Conservation (phyloP, 2,797 vertebrate species). For the Salarias fasciatus region DNA sequence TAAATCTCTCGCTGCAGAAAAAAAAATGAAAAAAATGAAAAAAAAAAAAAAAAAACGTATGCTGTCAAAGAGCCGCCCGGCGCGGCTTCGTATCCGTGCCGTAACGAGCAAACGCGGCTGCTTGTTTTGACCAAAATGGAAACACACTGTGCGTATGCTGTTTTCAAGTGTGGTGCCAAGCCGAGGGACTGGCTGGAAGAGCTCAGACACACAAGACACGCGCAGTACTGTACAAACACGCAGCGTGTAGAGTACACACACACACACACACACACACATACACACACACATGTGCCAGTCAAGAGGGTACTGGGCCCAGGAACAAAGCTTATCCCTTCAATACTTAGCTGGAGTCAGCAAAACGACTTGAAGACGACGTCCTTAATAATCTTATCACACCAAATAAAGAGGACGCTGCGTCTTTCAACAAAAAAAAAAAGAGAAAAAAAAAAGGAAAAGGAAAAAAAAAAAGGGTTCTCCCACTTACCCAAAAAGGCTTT, state of each 20-base stretch:
- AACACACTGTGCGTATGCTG: constrained; percentile 91
- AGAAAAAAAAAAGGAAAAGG: constrained; percentile 64
- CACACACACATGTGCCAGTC: constrained; percentile 71
- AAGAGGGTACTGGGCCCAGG: constrained; percentile 87
- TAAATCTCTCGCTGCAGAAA: constrained; percentile 66
- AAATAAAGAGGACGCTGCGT: constrained; percentile 95
- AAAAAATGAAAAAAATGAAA: too few relatives aligned
- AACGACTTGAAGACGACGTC: constrained; percentile 93
- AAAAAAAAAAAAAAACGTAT: constrained; percentile 17
- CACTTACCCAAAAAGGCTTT: constrained; percentile 99
- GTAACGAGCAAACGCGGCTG: constrained; percentile 86
- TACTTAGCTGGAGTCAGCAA: constrained; percentile 94
- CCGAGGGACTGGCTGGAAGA: constrained; percentile 90
- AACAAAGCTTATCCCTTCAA: constrained; percentile 91
- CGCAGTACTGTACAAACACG: constrained; percentile 62
- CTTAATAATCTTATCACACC: constrained; percentile 93
- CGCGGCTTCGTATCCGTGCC: constrained; percentile 85
- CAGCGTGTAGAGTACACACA: constrained; percentile 62
- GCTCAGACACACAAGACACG: constrained; percentile 81
- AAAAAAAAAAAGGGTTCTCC: constrained; percentile 92
- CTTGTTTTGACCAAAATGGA: constrained; percentile 90
- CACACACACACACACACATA: constrained; percentile 26
- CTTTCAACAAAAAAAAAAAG: constrained; percentile 83
- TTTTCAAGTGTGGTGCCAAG: constrained; percentile 92
- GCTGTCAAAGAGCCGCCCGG: constrained; percentile 78